Evolutionary conservation across 2,888 invertebrate genomes (phyloP), one percentile per base, ranked within the genome.

Genomic region (Tinea trinotella): DNA sequence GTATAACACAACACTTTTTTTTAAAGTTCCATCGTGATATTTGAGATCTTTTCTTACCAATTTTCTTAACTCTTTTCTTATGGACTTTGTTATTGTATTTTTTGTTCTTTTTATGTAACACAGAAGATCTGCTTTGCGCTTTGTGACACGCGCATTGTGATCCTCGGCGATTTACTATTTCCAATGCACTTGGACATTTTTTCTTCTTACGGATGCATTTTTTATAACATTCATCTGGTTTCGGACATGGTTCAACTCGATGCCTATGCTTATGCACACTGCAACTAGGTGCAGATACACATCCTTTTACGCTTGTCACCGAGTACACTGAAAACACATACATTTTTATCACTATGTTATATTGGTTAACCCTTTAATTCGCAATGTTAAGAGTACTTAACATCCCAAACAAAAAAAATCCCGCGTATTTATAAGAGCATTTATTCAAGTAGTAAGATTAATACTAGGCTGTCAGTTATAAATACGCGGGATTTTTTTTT

Each of bases 101-200:
- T 5, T 65, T 56, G 7, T n/a, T 24, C 20, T 48, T 70, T 4
- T 65, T 56, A 20, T 57, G 59, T 0, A 53, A 13, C 56, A 78
- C 68, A 0, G 77, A 73, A 49, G 68, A 68, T 56, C 59, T 67
- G 1, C 72, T 68, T 58, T 77, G 75, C 15, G 69, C 18, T 54
- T 63, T 62, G 3, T 68, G 70, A 58, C 82, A 81, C 13, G 67
- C 68, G 60, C 82, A 82, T 0, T 69, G 69, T 0, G 64, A 62
- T 1, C 78, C 75, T 1, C 57, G 58, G 10, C 73, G 69, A 49
- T 60, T 61, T 17, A 77, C 68, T 1, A 68, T 71, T 1, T 71
- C 74, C 68, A 74, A 68, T 9, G 82, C 74, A 55, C 77, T 79
- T 44, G 73, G 73, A 50, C 82, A 81, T 66, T 76, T 80, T 15